Percentiles rank a stretch among this genome's conserved stretches.
These are phyloP conservation scores for Graptemys geographica DNA, from an alignment of 2,797 vertebrate genomes.

Conservation along the genomic window DNA sequence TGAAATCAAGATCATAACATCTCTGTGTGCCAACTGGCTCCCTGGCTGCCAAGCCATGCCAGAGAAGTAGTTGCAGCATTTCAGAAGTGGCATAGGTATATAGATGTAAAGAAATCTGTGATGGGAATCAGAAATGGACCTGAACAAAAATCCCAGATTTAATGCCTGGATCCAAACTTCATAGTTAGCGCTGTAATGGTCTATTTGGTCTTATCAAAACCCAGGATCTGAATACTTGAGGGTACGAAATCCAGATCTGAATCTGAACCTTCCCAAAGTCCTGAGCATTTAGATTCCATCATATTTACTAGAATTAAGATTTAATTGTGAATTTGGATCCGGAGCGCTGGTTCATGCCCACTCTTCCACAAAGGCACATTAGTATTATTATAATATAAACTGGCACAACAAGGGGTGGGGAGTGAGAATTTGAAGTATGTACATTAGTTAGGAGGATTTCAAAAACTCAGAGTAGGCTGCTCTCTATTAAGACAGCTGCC, in stretches of 20 bases:
- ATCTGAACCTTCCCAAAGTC: not conserved
- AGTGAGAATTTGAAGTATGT: not conserved
- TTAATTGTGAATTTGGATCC: not conserved
- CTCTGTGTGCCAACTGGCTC: not conserved
- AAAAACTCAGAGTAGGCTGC: not conserved
- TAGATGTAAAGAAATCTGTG: not conserved
- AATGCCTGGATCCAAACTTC: not conserved
- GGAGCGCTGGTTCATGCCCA: not conserved
- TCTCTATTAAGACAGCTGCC: not conserved
- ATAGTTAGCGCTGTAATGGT: not conserved
- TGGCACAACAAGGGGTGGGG: not conserved
- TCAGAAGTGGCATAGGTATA: not conserved
- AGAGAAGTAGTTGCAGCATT: not conserved
- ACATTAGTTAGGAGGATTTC: not conserved
- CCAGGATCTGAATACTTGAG: not conserved
- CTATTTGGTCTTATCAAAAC: not conserved
- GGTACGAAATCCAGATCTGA: not conserved
- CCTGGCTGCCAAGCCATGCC: not conserved
- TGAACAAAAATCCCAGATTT: not conserved
- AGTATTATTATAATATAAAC: not conserved
- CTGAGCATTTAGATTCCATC: not conserved
- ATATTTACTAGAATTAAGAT: not conserved
- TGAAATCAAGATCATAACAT: not conserved
- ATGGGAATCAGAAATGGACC: not conserved
- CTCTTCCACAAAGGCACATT: not conserved